Conservation (phyloP, 2,797 vertebrate genomes). For the Periparus ater region DNA sequence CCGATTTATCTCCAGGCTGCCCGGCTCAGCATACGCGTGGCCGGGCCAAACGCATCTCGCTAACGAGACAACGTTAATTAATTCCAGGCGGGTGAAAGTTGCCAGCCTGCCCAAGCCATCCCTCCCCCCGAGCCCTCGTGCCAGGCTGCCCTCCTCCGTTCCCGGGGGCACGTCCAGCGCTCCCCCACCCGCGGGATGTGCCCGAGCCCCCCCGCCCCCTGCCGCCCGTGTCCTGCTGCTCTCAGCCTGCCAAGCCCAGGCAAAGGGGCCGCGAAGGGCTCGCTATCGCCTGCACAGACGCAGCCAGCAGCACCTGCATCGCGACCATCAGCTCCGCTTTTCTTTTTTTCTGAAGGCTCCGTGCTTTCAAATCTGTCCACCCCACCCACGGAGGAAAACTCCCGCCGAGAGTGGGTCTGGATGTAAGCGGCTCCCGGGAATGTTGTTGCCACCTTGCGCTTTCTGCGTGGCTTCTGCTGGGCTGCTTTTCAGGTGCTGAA, state of each 20-base stretch:
- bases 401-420: not conserved
- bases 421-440: not conserved
- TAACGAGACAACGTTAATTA: constrained; percentile 53
- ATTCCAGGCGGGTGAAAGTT: constrained; percentile 50
- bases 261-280: not conserved
- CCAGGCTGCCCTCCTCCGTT: not conserved
- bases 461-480: not conserved
- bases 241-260: not conserved
- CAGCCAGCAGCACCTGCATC: not conserved
- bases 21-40: not conserved
- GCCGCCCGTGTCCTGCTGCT: not conserved
- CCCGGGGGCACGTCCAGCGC: not conserved
- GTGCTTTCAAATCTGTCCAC: not conserved
- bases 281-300: not conserved
- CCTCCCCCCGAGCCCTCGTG: not conserved
- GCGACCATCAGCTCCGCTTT: not conserved
- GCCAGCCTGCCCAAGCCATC: constrained; percentile 23
- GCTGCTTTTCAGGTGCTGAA: not conserved
- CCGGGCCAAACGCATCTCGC: constrained; percentile 26
- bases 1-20: constrained; percentile 11
- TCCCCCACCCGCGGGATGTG: not conserved
- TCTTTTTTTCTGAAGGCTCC: not conserved
- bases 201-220: too few species aligned
- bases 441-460: not conserved
- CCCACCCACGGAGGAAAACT: not conserved